phyloP scores from a whole-genome alignment of 1,140 invertebrate genomes.

The Macrobrachium rosenbergii region DNA sequence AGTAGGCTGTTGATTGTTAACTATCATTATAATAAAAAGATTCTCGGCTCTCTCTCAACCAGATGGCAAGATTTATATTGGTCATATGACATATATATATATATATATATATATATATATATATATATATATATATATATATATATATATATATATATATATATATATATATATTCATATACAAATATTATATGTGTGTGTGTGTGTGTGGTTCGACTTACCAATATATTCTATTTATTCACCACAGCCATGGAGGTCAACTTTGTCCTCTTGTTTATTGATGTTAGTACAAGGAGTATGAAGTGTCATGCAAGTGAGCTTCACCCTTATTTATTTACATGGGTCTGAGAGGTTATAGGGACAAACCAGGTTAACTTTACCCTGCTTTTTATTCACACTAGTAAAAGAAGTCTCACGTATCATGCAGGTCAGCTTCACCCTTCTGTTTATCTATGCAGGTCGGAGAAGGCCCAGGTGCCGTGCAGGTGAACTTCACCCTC shows the following conservation, averaged over 20 bases:
- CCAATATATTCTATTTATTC: neutral
- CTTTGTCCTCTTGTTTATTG: too few relatives aligned
- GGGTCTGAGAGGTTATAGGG: neutral
- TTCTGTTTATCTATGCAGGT: neutral
- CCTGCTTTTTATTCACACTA: neutral
- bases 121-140: neutral
- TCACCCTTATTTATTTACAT: too few relatives aligned
- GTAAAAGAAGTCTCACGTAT: too few relatives aligned
- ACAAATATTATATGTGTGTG: too few relatives aligned
- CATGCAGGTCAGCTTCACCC: too few relatives aligned
- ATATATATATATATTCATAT: neutral
- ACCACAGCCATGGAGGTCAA: too few relatives aligned
- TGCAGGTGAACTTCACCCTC: conserved; percentile 24
- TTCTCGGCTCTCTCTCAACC: too few relatives aligned
- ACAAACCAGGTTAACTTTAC: conserved; percentile 2
- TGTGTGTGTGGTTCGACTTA: neutral
- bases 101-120: neutral
- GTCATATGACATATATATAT: neutral
- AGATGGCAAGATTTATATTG: too few relatives aligned
- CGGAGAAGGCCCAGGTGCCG: neutral
- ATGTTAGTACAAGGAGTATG: too few relatives aligned
- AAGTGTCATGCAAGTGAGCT: too few relatives aligned
- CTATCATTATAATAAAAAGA: too few relatives aligned
- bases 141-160: neutral
- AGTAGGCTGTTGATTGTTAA: too few relatives aligned